These are phyloP conservation scores for Centroberyx gerrardi DNA, from an alignment of 2,797 vertebrate species.

Conservation along the genomic window DNA sequence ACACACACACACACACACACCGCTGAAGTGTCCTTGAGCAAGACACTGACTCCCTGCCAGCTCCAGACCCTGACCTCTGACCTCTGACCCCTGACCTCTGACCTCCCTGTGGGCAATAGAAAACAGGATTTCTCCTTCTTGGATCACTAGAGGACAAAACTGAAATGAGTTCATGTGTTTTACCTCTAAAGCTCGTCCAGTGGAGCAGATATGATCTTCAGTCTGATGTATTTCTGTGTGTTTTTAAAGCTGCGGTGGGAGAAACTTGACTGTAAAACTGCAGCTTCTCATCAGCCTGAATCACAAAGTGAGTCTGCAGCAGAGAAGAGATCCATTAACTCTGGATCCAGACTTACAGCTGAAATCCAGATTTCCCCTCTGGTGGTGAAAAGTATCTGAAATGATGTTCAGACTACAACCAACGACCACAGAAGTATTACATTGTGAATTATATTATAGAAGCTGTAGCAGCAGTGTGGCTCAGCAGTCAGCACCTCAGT, in stretches of 20 bases:
- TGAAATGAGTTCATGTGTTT: conserved; percentile 7
- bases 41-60: neutral
- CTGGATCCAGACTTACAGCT: too few species aligned
- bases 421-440: too few species aligned
- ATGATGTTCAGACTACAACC: too few species aligned
- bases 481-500: too few species aligned
- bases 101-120: conserved; percentile 16
- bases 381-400: too few species aligned
- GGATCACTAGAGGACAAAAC: neutral
- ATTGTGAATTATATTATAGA: too few species aligned
- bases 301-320: neutral
- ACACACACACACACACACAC: conserved; percentile 1
- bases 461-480: too few species aligned
- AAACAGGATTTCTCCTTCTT: neutral
- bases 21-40: conserved; percentile 9
- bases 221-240: conserved; percentile 38
- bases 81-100: conserved; percentile 20
- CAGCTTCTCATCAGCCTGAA: conserved; percentile 26
- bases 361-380: too few species aligned
- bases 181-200: conserved; percentile 43
- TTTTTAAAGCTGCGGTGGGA: conserved; percentile 12
- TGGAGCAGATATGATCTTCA: conserved; percentile 26
- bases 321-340: too few species aligned
- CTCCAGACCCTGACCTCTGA: neutral
- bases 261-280: conserved; percentile 24